These are phyloP conservation scores for Anarhynchus alexandrinus DNA, from an alignment of 2,113 vertebrate genomes.

Conservation along the genomic window DNA sequence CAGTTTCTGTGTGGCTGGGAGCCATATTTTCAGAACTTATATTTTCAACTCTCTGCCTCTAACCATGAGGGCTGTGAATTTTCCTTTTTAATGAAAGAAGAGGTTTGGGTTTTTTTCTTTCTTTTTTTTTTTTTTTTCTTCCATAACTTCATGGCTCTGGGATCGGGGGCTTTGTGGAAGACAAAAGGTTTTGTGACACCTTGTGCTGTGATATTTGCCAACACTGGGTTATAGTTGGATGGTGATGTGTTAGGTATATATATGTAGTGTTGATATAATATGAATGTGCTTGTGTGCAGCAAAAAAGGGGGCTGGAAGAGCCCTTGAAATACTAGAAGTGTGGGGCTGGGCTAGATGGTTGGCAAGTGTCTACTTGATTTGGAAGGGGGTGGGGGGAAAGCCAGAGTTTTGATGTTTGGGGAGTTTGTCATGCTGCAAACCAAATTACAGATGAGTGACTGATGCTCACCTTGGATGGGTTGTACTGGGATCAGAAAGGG, in stretches of 20 bases:
- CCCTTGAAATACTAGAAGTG: not conserved
- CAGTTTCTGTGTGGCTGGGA: not conserved
- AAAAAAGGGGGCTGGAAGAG: not conserved
- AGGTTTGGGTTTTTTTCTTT: not conserved
- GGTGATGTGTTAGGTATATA: not conserved
- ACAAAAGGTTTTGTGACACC: not conserved
- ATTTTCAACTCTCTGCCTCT: not conserved
- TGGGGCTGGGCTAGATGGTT: not conserved
- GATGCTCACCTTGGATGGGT: not conserved
- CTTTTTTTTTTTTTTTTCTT: not conserved
- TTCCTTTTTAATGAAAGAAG: not conserved
- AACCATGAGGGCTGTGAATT: not conserved
- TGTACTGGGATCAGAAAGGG: not conserved
- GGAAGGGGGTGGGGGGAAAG: not conserved
- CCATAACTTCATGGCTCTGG: not conserved
- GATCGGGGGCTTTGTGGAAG: not conserved
- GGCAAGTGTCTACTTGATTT: not conserved
- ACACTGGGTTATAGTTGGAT: not conserved
- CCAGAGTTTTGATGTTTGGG: not conserved
- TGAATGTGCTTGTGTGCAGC: not conserved
- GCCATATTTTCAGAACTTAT: not conserved
- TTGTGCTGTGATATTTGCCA: conserved; percentile 22
- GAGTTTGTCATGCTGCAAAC: not conserved
- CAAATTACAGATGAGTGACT: not conserved
- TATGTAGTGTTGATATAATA: not conserved